Evolutionary conservation across 2,888 invertebrate genomes (phyloP).

Genomic region (Pegoplata infirma): DNA sequence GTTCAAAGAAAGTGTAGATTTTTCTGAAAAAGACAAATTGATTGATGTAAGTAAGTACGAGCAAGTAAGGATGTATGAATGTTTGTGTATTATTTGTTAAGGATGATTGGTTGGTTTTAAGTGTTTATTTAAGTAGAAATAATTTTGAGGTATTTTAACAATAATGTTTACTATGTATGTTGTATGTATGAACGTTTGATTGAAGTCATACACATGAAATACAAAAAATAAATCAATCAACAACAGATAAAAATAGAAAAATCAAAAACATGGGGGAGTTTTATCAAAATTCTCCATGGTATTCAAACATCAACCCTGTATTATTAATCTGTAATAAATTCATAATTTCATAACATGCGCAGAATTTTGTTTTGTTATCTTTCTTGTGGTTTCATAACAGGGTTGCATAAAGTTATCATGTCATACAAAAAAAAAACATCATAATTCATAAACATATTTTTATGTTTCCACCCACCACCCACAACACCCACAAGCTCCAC

Average conservation of each 20-base stretch:
- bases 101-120: conserved; percentile 49
- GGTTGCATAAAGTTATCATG: conserved; percentile 56
- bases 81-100: conserved; percentile 21
- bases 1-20: background rate
- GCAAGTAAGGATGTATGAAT: background rate
- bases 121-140: conserved; percentile 63
- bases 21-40: conserved; percentile 47
- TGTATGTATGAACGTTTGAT: conserved; percentile 1
- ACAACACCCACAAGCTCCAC: conserved; percentile 53
- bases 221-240: conserved; percentile 44
- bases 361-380: conserved; percentile 26
- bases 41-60: conserved; percentile 31
- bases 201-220: conserved; percentile 28
- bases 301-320: background rate
- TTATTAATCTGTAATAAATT: conserved; percentile 4
- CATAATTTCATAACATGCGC: conserved; percentile 55
- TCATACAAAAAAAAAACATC: conserved; percentile 31
- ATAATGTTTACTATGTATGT: conserved; percentile 69
- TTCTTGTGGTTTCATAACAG: conserved; percentile 21
- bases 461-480: no score
- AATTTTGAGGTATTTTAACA: conserved; percentile 71
- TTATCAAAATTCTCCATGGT: background rate
- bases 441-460: conserved; percentile 61
- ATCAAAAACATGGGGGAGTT: conserved; percentile 15
- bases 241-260: background rate